These are phyloP conservation scores for Tolmerus cingulatus DNA, from an alignment of 2,888 invertebrate species.

Conservation along the genomic window DNA sequence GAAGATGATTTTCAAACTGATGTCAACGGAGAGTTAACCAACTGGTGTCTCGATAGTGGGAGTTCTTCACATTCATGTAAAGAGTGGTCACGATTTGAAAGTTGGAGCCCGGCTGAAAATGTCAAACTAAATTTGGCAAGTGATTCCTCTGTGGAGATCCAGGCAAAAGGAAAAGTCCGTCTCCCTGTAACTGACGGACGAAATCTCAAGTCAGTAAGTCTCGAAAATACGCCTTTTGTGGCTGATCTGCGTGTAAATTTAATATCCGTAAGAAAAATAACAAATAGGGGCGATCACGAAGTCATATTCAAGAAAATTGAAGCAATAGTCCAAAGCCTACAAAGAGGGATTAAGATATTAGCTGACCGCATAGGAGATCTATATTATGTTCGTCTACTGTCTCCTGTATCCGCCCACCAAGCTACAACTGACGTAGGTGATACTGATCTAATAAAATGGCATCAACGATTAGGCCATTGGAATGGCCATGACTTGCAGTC, in stretches of 20 bases:
- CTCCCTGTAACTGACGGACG: not conserved
- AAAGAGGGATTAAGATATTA: not conserved
- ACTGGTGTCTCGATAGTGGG: conserved; percentile 3
- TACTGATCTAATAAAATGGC: not conserved
- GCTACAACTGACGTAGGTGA: not conserved
- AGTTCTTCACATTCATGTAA: not conserved
- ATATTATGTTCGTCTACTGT: not conserved
- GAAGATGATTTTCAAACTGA: not conserved
- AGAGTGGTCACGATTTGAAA: not conserved
- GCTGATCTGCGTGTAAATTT: not conserved
- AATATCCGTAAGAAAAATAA: not conserved
- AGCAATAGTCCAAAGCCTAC: not conserved
- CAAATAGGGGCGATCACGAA: not conserved
- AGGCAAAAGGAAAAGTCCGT: not conserved
- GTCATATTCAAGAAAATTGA: not conserved
- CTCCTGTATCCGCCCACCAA: not conserved
- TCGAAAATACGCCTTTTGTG: too few species aligned
- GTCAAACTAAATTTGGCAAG: not conserved
- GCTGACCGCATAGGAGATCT: not conserved
- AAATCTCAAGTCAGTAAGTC: not conserved
- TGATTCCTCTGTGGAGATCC: not conserved
- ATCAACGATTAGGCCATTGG: too few species aligned
- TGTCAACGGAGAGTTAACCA: not conserved
- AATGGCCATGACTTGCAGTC: too few species aligned
- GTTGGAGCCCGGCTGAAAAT: not conserved